phyloP scores from a whole-genome alignment of 2,113 vertebrate species.

The Arizona elegans region DNA sequence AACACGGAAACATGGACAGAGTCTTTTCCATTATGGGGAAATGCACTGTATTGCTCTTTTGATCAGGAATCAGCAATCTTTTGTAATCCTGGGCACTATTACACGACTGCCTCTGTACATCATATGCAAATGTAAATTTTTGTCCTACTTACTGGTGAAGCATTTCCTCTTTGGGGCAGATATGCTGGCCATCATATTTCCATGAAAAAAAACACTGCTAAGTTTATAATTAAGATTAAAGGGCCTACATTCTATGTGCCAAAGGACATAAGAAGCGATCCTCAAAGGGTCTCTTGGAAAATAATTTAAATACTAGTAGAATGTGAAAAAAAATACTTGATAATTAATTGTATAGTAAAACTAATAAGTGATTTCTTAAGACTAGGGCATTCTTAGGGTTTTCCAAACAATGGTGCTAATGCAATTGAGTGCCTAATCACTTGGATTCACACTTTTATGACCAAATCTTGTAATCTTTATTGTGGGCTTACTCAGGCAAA shows the following conservation, averaged over 20 bases:
- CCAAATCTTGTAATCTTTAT: conserved; percentile 23
- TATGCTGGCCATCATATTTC: neutral
- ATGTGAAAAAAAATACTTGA: neutral
- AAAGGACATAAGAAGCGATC: neutral
- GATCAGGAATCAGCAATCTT: neutral
- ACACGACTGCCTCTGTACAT: neutral
- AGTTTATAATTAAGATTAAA: neutral
- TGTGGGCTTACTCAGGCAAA: conserved; percentile 18
- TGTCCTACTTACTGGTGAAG: neutral
- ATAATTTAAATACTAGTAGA: neutral
- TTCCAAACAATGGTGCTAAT: neutral
- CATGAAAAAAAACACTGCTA: neutral
- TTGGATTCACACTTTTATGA: neutral
- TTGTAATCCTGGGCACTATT: neutral
- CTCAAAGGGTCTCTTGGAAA: neutral
- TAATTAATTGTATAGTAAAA: neutral
- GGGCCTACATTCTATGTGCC: neutral
- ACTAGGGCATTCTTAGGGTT: neutral
- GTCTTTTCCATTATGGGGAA: neutral
- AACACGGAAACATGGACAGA: neutral
- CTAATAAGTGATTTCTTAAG: neutral
- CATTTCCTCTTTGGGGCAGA: neutral
- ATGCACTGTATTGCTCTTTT: neutral
- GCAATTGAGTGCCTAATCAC: conserved; percentile 2
- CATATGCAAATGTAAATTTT: neutral